Percentiles rank a stretch among this genome's conserved stretches.
phyloP scores from a whole-genome alignment of 2,888 invertebrate species.

The Cataglyphis albicans region DNA sequence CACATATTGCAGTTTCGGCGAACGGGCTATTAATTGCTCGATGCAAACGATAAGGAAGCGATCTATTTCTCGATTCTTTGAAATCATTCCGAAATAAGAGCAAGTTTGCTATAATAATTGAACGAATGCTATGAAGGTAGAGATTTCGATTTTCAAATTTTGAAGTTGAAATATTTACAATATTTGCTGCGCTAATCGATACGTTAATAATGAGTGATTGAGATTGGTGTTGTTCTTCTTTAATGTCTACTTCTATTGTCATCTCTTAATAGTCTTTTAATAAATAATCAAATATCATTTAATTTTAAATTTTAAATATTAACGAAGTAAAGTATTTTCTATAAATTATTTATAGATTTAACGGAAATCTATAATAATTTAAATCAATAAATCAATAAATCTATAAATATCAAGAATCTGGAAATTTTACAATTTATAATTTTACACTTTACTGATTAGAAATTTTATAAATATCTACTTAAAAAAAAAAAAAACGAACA shows the following conservation, averaged over 20 bases:
- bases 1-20: constrained; percentile 32
- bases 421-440: neutral
- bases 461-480: neutral
- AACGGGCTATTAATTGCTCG: constrained; percentile 27
- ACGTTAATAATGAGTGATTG: neutral
- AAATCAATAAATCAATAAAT: too few species aligned
- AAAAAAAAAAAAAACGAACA: neutral
- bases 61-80: constrained; percentile 2
- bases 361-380: neutral
- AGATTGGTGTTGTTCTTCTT: neutral
- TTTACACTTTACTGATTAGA: neutral
- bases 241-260: neutral
- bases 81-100: neutral
- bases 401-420: neutral
- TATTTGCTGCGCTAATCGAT: neutral
- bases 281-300: neutral
- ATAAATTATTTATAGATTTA: neutral
- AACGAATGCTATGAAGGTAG: neutral
- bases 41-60: neutral
- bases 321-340: neutral
- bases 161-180: neutral
- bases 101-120: neutral
- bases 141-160: neutral
- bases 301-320: neutral
- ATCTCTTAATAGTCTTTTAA: neutral